These are phyloP conservation scores for human (Homo sapiens) DNA, from an alignment of 2,113 vertebrate species.

Conservation along the genomic window DNA sequence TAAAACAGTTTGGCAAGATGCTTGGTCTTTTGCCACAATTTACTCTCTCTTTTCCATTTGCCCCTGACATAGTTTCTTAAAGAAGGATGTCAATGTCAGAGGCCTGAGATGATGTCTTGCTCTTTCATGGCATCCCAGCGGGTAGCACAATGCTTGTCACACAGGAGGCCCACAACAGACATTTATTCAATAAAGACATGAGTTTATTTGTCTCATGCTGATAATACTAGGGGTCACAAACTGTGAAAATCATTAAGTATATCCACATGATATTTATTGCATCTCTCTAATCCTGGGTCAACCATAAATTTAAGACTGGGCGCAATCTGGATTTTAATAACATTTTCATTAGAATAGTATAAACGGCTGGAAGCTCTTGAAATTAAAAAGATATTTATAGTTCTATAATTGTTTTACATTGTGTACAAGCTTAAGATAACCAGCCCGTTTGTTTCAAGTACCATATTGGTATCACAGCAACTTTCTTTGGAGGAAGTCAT, in stretches of 20 bases:
- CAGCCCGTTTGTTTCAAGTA: not conserved
- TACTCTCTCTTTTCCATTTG: not conserved
- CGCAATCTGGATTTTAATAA: constrained; percentile 36
- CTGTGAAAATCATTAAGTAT: constrained; percentile 24
- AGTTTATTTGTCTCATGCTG: not conserved
- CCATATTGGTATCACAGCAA: not conserved
- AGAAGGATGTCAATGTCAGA: not conserved
- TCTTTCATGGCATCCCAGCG: not conserved
- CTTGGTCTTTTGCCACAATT: not conserved
- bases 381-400: constrained; percentile 60
- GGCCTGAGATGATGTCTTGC: not conserved
- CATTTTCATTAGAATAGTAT: constrained; percentile 48
- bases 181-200: not conserved
- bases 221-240: not conserved
- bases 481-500: not conserved
- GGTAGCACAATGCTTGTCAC: not conserved
- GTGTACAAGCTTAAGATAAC: not conserved
- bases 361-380: constrained; percentile 50
- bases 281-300: constrained; percentile 4
- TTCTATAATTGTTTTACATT: constrained; percentile 40
- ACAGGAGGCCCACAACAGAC: not conserved
- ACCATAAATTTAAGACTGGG: constrained; percentile 50
- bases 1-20: not conserved
- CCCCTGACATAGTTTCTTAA: not conserved
- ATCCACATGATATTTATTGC: not conserved